Evolutionary conservation across 2,113 vertebrate genomes (phyloP).

Genomic region (Neoarius graeffei): DNA sequence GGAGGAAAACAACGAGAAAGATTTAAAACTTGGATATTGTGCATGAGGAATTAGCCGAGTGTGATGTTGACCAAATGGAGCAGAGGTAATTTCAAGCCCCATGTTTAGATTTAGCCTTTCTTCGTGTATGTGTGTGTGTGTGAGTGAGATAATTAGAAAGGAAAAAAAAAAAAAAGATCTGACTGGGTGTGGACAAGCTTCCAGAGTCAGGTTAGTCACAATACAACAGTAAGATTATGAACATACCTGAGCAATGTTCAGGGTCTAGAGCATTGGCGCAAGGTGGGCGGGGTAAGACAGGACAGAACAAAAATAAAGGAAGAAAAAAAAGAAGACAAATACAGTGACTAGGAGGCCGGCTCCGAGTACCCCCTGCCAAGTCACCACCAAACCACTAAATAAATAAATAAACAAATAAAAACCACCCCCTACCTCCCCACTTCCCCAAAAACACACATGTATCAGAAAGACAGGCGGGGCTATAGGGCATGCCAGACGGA

Average conservation of each 20-base stretch:
- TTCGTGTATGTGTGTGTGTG: slow-evolving; percentile 24
- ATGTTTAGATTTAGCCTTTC: slow-evolving; percentile 37
- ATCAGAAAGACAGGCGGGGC: slow-evolving; percentile 48
- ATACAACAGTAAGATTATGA: slow-evolving; percentile 94
- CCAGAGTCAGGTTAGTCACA: slow-evolving; percentile 96
- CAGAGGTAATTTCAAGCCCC: slow-evolving; percentile 87
- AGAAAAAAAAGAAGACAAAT: slow-evolving; percentile 88
- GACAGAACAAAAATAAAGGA: slow-evolving; percentile 91
- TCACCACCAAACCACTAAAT: slow-evolving; percentile 30
- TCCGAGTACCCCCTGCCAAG: slow-evolving; percentile 82
- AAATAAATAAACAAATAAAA: neutral
- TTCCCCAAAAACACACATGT: slow-evolving; percentile 74
- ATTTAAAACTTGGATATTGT: neutral
- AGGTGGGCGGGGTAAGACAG: slow-evolving; percentile 87
- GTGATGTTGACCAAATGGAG: neutral
- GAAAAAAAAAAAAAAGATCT: slow-evolving; percentile 67
- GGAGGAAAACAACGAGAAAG: neutral
- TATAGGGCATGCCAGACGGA: slow-evolving; percentile 46
- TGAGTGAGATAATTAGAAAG: slow-evolving; percentile 67
- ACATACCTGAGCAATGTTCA: slow-evolving; percentile 99
- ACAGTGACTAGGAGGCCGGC: slow-evolving; percentile 94
- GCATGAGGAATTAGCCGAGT: neutral
- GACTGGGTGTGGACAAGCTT: slow-evolving; percentile 78
- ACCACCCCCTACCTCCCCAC: slow-evolving; percentile 71
- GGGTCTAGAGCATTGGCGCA: slow-evolving; percentile 90